Evolutionary conservation across 1,140 invertebrate genomes (phyloP).

Genomic region (Melanaphis sacchari): DNA sequence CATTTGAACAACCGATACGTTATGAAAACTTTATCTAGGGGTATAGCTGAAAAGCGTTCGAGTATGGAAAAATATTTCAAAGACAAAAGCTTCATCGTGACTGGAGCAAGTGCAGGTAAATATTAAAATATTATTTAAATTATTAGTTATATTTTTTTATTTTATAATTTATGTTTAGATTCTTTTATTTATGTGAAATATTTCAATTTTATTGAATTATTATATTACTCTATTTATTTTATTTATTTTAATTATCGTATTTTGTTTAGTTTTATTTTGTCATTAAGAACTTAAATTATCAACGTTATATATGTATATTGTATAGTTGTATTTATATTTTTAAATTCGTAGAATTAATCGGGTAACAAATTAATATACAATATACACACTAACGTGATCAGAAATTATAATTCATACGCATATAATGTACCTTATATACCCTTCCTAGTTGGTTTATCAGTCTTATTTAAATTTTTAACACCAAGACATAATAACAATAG

Average conservation of each 20-base stretch:
- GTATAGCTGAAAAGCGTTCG: neutral
- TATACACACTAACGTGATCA: neutral
- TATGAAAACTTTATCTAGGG: neutral
- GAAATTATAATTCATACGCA: neutral
- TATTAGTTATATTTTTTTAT: too few species aligned
- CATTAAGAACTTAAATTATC: too few species aligned
- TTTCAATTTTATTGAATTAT: too few species aligned
- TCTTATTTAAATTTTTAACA: too few species aligned
- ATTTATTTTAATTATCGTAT: too few species aligned
- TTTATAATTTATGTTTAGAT: too few species aligned
- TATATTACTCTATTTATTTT: too few species aligned
- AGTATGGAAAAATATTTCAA: constrained; percentile 27
- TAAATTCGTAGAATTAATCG: neutral
- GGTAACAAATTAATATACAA: neutral
- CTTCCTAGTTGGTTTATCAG: too few species aligned
- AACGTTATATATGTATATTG: neutral
- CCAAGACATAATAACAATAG: too few species aligned
- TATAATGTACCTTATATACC: too few species aligned
- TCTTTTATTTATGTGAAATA: too few species aligned
- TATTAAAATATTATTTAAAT: neutral
- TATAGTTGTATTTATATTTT: neutral
- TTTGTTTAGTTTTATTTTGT: too few species aligned
- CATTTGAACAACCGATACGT: neutral
- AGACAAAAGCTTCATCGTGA: constrained; percentile 1
- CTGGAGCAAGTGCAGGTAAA: neutral